Evolutionary conservation across 1,140 invertebrate species (phyloP).

Genomic region (Ips nitidus): DNA sequence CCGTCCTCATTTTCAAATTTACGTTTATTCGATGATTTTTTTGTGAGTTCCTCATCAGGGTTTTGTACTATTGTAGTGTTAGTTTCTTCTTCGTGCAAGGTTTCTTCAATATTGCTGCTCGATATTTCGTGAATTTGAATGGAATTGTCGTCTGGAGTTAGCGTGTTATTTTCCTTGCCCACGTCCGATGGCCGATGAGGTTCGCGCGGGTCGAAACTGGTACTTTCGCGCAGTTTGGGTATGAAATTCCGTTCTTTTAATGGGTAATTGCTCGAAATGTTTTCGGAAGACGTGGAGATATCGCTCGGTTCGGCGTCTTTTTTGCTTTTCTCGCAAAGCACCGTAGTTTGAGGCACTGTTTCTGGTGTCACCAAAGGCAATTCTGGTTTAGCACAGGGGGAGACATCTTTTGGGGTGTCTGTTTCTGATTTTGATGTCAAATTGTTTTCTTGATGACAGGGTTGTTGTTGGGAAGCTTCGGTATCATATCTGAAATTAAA

Average conservation of each 20-base stretch:
- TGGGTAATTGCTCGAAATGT: constrained; percentile 38
- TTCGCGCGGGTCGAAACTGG: constrained; percentile 44
- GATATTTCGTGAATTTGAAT: constrained; percentile 65
- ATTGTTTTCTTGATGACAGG: background rate
- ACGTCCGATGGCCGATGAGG: constrained; percentile 22
- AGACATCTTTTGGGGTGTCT: background rate
- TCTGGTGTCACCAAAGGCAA: constrained; percentile 8
- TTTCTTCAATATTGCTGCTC: constrained; percentile 52
- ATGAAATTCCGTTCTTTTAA: constrained; percentile 43
- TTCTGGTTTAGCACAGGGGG: background rate
- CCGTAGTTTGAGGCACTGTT: constrained; percentile 9
- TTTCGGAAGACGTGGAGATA: constrained; percentile 37
- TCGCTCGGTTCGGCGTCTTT: background rate
- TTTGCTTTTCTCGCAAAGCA: constrained; percentile 9
- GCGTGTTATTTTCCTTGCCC: constrained; percentile 34
- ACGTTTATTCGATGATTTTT: constrained; percentile 12
- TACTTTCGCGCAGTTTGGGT: constrained; percentile 43
- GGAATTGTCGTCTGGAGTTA: constrained; percentile 46
- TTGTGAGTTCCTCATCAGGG: background rate
- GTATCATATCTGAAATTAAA: constrained; percentile 25
- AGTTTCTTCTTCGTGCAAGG: constrained; percentile 10
- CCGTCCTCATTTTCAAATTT: constrained; percentile 25
- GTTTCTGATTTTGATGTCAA: background rate
- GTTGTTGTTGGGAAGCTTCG: constrained; percentile 12
- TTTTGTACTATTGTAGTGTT: background rate